Evolutionary conservation across 2,797 vertebrate genomes (phyloP).

Genomic region (Onychomys torridus): DNA sequence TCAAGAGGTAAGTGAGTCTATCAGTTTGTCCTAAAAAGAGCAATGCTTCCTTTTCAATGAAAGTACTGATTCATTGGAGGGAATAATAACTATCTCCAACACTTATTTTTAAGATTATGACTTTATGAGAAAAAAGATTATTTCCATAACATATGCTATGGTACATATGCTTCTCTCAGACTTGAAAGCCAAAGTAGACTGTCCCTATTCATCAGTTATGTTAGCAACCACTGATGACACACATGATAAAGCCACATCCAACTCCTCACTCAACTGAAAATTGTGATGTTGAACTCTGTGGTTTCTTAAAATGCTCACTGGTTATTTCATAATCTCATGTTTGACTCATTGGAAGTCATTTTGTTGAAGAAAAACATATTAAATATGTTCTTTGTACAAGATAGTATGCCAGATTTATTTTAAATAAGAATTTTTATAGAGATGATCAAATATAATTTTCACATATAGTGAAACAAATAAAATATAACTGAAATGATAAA

Average conservation of each 20-base stretch:
- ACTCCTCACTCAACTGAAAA: neutral
- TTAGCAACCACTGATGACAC: neutral
- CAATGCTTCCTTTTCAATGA: neutral
- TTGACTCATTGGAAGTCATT: neutral
- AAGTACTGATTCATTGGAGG: neutral
- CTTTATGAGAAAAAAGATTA: neutral
- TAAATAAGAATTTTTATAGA: neutral
- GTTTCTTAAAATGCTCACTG: neutral
- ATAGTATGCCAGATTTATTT: neutral
- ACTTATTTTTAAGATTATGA: neutral
- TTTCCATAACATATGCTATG: neutral
- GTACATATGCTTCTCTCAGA: neutral
- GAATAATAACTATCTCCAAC: neutral
- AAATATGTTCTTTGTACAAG: neutral
- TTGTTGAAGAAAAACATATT: neutral
- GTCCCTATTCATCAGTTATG: neutral
- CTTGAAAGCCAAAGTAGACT: neutral
- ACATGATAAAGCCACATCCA: neutral
- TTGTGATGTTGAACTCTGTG: neutral
- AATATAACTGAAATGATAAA: neutral
- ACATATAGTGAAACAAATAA: neutral
- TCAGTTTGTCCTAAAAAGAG: neutral
- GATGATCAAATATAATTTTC: neutral
- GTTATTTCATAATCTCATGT: neutral
- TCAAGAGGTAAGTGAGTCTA: neutral